Base-by-base conservation (phyloP, 2,113 vertebrate genomes). In the Pollimyrus isidori region DNA sequence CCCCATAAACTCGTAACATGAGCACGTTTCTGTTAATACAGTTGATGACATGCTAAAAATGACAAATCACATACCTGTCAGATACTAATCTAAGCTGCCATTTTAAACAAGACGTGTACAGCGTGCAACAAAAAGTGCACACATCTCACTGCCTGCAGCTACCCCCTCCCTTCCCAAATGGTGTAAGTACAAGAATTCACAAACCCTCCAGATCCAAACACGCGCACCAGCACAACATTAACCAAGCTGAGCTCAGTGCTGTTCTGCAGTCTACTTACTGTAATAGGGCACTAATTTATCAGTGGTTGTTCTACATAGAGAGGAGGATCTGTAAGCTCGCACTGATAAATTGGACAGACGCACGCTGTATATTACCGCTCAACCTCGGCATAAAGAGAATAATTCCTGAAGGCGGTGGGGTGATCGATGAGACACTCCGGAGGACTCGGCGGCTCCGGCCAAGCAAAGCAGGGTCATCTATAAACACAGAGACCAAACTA, bases 261-360 rank as follows among this genome's bases (percentile, higher is more conserved):
- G 49, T 89, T 91, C 82, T 69, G 87, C 87, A 19, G 86, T 73
- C 88, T 89, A 91, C 92, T 92, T 92, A n/a, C n/a, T n/a, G n/a
- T n/a, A 35, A 91, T 89, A 56, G 1, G 90, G 86, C 42, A 35
- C 91, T 92, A 91, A 93, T 94, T 92, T 94, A 90, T 89, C 86
- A 82, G 69, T 45, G 82, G 87, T 89, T 89, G 87, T 90, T 93
- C 89, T 91, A 48, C 73, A 92, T 88, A 88, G 73, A 87, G 82
- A 88, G 53, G 89, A 90, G 82, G 89, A 92, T 92, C 91, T 42
- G 90, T 92, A 92, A 94, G 93, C 88, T 90, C 83, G 80, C 89
- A 88, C 90, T 91, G 92, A 93, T 90, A 90, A 91, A 93, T 90
- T 84, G 87, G 84, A 89, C 88, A 73, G 73, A 90, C 88, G 76